phyloP scores from a whole-genome alignment of 2,113 vertebrate genomes.

The Orthonyx spaldingii region DNA sequence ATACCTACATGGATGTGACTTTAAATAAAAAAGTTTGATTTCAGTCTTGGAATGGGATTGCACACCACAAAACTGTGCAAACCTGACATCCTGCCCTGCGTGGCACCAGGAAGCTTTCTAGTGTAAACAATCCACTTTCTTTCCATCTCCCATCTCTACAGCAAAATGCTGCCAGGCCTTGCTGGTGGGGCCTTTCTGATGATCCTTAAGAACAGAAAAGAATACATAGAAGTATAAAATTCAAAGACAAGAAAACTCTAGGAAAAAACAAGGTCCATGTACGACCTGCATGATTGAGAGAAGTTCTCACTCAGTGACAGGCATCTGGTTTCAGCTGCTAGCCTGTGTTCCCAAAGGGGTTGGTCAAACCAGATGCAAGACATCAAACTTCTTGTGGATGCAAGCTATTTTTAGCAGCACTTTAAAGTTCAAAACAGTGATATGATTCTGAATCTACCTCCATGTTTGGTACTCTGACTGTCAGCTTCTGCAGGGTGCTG shows the following conservation, averaged over 20 bases:
- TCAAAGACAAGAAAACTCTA: background rate
- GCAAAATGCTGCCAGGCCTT: background rate
- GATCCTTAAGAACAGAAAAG: background rate
- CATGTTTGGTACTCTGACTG: background rate
- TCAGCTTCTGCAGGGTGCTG: background rate
- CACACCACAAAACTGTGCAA: background rate
- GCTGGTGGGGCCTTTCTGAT: background rate
- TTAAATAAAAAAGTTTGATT: background rate
- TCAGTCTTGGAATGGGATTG: background rate
- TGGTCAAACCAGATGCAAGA: background rate
- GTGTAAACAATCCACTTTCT: background rate
- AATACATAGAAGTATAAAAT: background rate
- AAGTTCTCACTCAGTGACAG: background rate
- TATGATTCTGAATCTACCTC: background rate
- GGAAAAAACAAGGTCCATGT: fast-evolving
- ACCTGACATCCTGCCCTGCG: background rate
- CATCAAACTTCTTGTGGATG: background rate
- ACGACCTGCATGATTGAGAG: background rate
- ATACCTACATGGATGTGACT: background rate
- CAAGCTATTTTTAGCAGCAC: slow-evolving; percentile 18
- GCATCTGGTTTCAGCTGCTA: background rate
- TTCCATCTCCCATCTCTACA: background rate
- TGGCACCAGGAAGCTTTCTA: background rate
- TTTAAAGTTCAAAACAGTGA: slow-evolving; percentile 12
- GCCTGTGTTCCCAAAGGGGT: background rate